Base-by-base conservation (phyloP, 2,888 invertebrate species). In the Drosophila cracens region DNA sequence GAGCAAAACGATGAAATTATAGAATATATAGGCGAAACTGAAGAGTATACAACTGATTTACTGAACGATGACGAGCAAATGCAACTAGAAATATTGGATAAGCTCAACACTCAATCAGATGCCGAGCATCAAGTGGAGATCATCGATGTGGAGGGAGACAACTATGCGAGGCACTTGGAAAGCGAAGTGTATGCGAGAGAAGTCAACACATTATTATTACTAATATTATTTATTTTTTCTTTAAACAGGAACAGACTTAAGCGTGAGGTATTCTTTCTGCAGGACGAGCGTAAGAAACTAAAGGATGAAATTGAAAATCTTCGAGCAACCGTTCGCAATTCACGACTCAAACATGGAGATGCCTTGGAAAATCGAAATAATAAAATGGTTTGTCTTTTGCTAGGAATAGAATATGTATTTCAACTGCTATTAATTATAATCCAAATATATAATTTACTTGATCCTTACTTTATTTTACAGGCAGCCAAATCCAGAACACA, bases 101-200 rank as follows among this genome's bases (percentile, higher is more conserved):
- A 73, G 0, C 11, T 62, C 1, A 54, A 66, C 56, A 46, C 74
- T 1, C 53, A 56, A 54, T n/a, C 62, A 27, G 68, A 66, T 31
- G 29, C 40, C 29, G 68, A 72, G 11, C 59, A 82, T 0, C 31
- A 78, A 64, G 54, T 74, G n/a, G 73, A 83, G 21, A 69, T 71
- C 3, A 63, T 71, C 2, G 81, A 74, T 36, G 38, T 66, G 0
- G 62, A 65, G 10, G 59, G 54, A 5, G 73, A 70, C 21, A 48
- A 16, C 38, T 82, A 85, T 46, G 64, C 76, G 0, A 70, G 57
- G 18, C 71, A 85, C 29, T 63, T 85, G 67, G 81, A 83, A 63
- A 57, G 52, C 2, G 76, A 82, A 74, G 66, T 83, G 83, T 83
- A 79, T 31, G 81, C 38, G 43, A 48, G 13, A 11, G 1, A 33